Base-by-base conservation (phyloP, 1,140 invertebrate species). In the Orchesella cincta region DNA sequence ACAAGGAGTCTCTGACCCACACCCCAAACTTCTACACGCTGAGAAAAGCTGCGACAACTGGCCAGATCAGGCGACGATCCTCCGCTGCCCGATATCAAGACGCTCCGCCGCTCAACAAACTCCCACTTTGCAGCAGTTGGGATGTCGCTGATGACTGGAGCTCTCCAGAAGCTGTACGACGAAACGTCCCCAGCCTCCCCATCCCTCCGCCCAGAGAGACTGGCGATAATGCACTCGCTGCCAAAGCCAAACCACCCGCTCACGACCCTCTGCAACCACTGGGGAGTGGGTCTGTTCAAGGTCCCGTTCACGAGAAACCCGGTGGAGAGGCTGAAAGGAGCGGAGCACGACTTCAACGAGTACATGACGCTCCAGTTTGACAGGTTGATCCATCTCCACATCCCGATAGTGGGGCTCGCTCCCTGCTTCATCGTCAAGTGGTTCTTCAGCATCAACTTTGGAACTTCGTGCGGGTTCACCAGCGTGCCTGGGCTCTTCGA, bases 221-320 rank as follows among this genome's bases (percentile, higher is more conserved):
- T 67, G 12, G 67, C 72, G 16, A 77, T 82, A 28, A 82, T 82
- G 81, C 81, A 82, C 57, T 80, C 79, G 1, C 75, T 82, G 1
- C 81, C 81, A 2, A 76, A 76, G 36, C 74, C 78, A 20, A 76
- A 76, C 54, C 81, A 82, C 57, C 81, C 81, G 20, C 73, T 82
- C 2, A 73, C 39, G 12, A 28, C 74, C 26, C 77, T 82, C 78
- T 75, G 76, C 36, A 82, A 82, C 70, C 79, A 80, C 29, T 82
- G 81, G 81, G 79, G 78, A 23, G 81, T 82, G 31, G 81, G 81
- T 0, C 35, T 82, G 1, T 82, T 82, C 78, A 82, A 80, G 73
- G 76, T 82, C 31, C 79, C 81, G 23, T 35, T 82, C 26, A 28
- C 36, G 1, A 35, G 64, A 29, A 34, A 76, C 64, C 16, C 28